Base-by-base conservation (phyloP, 2,888 invertebrate genomes). In the Cantharis nigra region DNA sequence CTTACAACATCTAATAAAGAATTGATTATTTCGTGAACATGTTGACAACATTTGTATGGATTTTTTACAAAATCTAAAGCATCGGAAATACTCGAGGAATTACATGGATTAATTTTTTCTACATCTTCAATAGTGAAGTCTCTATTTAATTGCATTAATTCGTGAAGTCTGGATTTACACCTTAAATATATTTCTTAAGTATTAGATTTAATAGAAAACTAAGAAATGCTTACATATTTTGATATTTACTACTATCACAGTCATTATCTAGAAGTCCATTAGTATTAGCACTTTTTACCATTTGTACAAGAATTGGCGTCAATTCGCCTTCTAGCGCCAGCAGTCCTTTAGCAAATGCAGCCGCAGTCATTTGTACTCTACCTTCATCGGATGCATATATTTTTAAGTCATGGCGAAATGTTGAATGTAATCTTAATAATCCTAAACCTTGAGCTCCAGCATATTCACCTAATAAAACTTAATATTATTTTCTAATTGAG, bases 311-410 rank as follows among this genome's bases (percentile, higher is more conserved):
- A 87, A 99, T 99, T 0, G 99, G 99, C 0, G 99, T 98, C 63
- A 99, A 91, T 89, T 99, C 99, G 0, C 99, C 99, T 88, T 99
- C 99, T 71, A 99, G 88, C 0, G 99, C 99, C 9, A 99, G 90
- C 30, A 99, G 90, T 0, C 99, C 99, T 90, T 99, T 99, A 3
- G 99, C 98, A 89, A 99, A 99, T 1, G 99, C 99, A 0, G 99
- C 99, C 0, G 99, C 99, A 0, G 99, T 99, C 98, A 99, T 99
- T 89, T 99, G 99, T 2, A 99, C 99, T 75, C 99, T 91, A 3
- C 99, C 99, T 88, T 99, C 99, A 88, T 99, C 99, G 0, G 98
- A 98, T 0, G 99, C 99, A 89, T 99, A 99, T 83, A 99, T 99
- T 91, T 99, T 99, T 78, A 99, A 91, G 89, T 99, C 99, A 88